Evolutionary conservation across 1,140 invertebrate genomes (phyloP).

Genomic region (Apis laboriosa): DNA sequence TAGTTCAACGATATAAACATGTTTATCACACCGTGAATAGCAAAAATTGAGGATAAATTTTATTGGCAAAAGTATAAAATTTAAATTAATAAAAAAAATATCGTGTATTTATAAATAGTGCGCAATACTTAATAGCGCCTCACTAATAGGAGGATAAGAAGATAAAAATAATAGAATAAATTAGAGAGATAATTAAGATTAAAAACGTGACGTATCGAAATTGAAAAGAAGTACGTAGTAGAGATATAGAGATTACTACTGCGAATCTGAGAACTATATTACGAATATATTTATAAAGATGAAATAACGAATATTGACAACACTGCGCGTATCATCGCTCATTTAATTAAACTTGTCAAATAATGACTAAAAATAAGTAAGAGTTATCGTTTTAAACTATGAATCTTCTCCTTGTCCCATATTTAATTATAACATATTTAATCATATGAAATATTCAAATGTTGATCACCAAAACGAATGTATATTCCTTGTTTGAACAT

Average conservation of each 20-base stretch:
- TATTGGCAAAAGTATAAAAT: too few species aligned
- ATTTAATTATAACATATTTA: too few species aligned
- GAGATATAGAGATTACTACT: too few species aligned
- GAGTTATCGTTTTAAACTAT: not conserved
- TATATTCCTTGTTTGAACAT: not conserved
- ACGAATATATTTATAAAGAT: conserved; percentile 18
- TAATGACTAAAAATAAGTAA: not conserved
- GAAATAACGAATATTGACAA: not conserved
- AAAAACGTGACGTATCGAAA: not conserved
- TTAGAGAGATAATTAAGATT: not conserved
- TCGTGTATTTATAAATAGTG: not conserved
- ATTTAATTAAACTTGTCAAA: not conserved
- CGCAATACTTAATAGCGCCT: not conserved
- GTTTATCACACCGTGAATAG: accelerated
- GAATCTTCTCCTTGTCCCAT: not conserved
- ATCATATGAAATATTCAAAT: too few species aligned
- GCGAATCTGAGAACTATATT: not conserved
- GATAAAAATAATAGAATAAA: not conserved
- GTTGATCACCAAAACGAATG: too few species aligned
- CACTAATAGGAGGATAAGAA: not conserved
- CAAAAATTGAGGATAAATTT: too few species aligned
- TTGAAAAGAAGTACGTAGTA: not conserved
- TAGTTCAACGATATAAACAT: not conserved
- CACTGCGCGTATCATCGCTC: not conserved
- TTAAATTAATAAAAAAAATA: not conserved